phyloP scores from a whole-genome alignment of 1,140 invertebrate species.

The Dendroctonus valens region DNA sequence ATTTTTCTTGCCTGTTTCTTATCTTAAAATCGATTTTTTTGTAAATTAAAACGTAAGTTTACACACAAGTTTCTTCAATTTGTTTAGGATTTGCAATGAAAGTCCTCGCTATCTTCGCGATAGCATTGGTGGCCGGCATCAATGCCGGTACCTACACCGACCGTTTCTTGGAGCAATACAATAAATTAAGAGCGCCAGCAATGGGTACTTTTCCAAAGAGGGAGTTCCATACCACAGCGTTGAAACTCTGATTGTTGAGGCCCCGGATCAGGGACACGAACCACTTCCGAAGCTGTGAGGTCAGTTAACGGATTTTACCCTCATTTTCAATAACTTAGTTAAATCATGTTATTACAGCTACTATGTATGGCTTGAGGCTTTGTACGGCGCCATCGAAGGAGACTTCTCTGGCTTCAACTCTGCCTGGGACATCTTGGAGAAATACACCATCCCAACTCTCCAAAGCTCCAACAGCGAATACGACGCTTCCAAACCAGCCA shows the following conservation, averaged over 20 bases:
- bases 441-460: slow-evolving; percentile 28
- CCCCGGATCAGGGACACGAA: slow-evolving; percentile 33
- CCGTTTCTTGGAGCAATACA: slow-evolving; percentile 31
- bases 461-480: slow-evolving; percentile 27
- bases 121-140: slow-evolving; percentile 20
- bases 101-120: slow-evolving; percentile 14
- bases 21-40: too few species aligned
- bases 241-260: slow-evolving; percentile 36
- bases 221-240: slow-evolving; percentile 34
- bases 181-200: slow-evolving; percentile 30
- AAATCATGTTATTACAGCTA: slow-evolving; percentile 16
- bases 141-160: slow-evolving; percentile 31
- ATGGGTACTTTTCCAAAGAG: slow-evolving; percentile 34
- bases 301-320: neutral
- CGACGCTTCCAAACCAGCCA: slow-evolving; percentile 26
- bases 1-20: too few species aligned
- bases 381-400: slow-evolving; percentile 33
- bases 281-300: slow-evolving; percentile 34
- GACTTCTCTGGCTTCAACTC: slow-evolving; percentile 32
- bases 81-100: slow-evolving; percentile 17
- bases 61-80: neutral
- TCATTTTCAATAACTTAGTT: neutral
- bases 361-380: slow-evolving; percentile 35
- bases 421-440: slow-evolving; percentile 32
- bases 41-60: too few species aligned